Evolutionary conservation across 2,113 vertebrate species (phyloP).

Genomic region (Periophthalmus modestus): DNA sequence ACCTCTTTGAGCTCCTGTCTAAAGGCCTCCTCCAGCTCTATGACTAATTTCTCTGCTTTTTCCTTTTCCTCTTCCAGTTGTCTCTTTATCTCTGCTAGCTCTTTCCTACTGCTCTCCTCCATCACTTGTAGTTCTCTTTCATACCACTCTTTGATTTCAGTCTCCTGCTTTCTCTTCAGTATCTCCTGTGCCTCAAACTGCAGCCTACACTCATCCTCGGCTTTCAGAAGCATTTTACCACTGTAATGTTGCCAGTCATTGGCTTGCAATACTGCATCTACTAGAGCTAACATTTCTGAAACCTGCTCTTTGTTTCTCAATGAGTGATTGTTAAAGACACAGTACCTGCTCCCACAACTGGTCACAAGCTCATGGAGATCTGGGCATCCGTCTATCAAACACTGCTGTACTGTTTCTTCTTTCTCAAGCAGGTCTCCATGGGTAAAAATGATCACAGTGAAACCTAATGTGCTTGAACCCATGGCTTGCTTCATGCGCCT

Average conservation of each 20-base stretch:
- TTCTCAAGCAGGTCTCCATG: constrained; percentile 50
- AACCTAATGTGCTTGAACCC: constrained; percentile 39
- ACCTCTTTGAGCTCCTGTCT: constrained; percentile 27
- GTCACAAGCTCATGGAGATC: constrained; percentile 46
- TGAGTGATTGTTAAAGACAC: constrained; percentile 63
- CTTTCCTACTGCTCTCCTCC: constrained; percentile 19
- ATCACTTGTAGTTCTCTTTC: constrained; percentile 36
- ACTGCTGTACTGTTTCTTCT: constrained; percentile 12
- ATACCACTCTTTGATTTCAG: constrained; percentile 28
- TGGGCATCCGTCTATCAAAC: constrained; percentile 28
- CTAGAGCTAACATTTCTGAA: constrained; percentile 48
- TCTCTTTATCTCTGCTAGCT: constrained; percentile 40
- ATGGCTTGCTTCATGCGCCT: constrained; percentile 56
- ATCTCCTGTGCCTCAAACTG: constrained; percentile 31
- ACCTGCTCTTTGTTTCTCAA: constrained; percentile 45
- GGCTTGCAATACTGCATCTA: constrained; percentile 40
- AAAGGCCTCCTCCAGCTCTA: constrained; percentile 27
- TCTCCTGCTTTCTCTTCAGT: constrained; percentile 32
- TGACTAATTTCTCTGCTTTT: constrained; percentile 23
- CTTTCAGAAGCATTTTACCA: constrained; percentile 42
- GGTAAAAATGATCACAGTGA: constrained; percentile 57
- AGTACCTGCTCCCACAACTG: constrained; percentile 52
- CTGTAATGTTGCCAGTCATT: constrained; percentile 46
- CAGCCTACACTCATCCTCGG: constrained; percentile 41
- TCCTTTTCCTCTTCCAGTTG: constrained; percentile 28